These are phyloP conservation scores for Antechinus stuartii DNA, from an alignment of 2,113 vertebrate species.

Conservation along the genomic window DNA sequence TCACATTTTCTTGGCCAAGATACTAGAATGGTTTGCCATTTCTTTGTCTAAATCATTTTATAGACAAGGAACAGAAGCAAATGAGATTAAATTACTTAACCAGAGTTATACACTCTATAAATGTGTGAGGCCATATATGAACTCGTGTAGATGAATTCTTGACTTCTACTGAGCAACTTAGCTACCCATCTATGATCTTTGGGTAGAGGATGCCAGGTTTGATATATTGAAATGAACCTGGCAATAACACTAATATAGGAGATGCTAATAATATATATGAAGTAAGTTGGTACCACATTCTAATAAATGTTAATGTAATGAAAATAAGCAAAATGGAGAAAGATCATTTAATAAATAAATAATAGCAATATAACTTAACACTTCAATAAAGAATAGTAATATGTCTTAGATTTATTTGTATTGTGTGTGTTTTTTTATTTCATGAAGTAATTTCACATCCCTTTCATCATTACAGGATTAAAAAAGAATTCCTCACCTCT, in stretches of 20 bases:
- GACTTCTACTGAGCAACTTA: no score
- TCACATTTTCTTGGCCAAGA: no score
- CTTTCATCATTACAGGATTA: background rate
- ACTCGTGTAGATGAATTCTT: no score
- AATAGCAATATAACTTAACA: background rate
- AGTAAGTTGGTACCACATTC: background rate
- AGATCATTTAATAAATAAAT: background rate
- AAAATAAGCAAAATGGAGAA: background rate
- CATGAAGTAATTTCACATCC: background rate
- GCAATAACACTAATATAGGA: background rate
- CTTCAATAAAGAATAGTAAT: background rate
- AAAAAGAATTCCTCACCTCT: slow-evolving; percentile 78
- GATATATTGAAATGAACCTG: background rate
- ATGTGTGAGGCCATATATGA: no score
- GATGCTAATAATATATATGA: background rate
- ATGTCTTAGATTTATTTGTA: background rate
- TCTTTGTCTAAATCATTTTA: no score
- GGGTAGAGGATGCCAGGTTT: background rate
- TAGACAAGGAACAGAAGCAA: no score
- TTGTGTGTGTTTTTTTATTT: background rate
- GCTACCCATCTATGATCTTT: background rate
- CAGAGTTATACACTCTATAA: no score
- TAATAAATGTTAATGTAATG: background rate
- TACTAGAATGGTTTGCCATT: no score
- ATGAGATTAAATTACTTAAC: no score